A percentile compares a stretch with the other conserved stretches of the same genome.
phyloP scores from a whole-genome alignment of 2,797 vertebrate genomes.

The Syndactyla subalaris region DNA sequence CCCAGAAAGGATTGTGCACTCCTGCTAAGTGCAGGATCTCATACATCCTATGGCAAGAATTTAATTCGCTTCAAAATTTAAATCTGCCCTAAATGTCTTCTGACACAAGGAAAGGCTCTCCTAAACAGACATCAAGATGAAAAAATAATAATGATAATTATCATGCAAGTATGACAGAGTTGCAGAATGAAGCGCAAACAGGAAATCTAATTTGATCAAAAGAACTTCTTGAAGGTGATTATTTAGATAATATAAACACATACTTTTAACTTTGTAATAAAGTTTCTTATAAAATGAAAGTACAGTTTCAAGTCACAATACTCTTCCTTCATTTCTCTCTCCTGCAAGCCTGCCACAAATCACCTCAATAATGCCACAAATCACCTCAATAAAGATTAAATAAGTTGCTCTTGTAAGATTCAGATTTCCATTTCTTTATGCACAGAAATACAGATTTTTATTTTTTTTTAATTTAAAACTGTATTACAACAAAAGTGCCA shows the following conservation, averaged over 20 bases:
- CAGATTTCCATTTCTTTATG: constrained; percentile 55
- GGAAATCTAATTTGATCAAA: not conserved
- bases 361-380: constrained; percentile 51
- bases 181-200: constrained; percentile 2
- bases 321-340: constrained; percentile 19
- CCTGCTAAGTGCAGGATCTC: not conserved
- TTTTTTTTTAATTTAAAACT: constrained; percentile 39
- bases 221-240: not conserved
- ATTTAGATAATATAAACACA: not conserved
- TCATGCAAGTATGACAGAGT: not conserved
- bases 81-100: not conserved
- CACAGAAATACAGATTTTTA: not conserved
- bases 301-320: not conserved
- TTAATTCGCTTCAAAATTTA: not conserved
- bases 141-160: constrained; percentile 25
- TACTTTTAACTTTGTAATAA: not conserved
- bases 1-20: not conserved
- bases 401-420: constrained; percentile 38
- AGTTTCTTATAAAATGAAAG: not conserved
- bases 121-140: not conserved
- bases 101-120: not conserved
- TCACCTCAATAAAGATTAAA: constrained; percentile 52
- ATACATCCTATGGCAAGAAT: not conserved
- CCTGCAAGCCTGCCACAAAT: constrained; percentile 44
- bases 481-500: constrained; percentile 44